These are phyloP conservation scores for Pachycephala philippinensis DNA, from an alignment of 2,113 vertebrate genomes.

Conservation along the genomic window DNA sequence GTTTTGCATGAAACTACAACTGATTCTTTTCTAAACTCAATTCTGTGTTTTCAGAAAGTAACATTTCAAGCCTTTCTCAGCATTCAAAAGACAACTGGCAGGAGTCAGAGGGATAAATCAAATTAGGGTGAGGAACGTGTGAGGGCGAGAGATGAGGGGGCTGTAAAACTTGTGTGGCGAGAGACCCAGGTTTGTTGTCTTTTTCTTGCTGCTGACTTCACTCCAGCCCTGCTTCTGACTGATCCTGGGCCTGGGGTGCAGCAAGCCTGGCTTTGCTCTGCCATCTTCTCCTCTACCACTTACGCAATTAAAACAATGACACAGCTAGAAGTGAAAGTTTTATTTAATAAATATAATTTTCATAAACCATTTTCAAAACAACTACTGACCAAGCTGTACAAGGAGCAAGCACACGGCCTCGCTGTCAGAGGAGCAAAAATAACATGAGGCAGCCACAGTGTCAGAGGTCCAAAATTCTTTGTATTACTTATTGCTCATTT, in stretches of 20 bases:
- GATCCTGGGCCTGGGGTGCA: not conserved
- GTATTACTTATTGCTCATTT: conserved; percentile 53
- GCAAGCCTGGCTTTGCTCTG: not conserved
- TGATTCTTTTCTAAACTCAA: not conserved
- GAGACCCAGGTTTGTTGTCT: not conserved
- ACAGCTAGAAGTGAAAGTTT: conserved; percentile 61
- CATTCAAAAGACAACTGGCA: not conserved
- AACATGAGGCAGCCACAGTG: conserved; percentile 56
- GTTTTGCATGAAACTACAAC: not conserved
- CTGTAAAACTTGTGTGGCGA: too few species aligned
- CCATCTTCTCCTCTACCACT: not conserved
- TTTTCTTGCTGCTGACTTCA: not conserved
- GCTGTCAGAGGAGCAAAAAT: conserved; percentile 9
- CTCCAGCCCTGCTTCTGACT: not conserved
- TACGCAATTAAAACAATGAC: conserved; percentile 15
- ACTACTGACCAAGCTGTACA: conserved; percentile 65
- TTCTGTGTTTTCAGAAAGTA: fast-evolving
- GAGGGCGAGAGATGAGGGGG: not conserved
- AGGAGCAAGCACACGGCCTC: conserved; percentile 12
- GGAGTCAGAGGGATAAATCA: not conserved
- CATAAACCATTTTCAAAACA: conserved; percentile 77
- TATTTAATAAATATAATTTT: conserved; percentile 88
- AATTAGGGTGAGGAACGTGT: not conserved
- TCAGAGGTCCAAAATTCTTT: conserved; percentile 44
- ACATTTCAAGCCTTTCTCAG: not conserved